Base-by-base conservation (phyloP, 2,888 invertebrate genomes). In the Lamellibrachia columna region DNA sequence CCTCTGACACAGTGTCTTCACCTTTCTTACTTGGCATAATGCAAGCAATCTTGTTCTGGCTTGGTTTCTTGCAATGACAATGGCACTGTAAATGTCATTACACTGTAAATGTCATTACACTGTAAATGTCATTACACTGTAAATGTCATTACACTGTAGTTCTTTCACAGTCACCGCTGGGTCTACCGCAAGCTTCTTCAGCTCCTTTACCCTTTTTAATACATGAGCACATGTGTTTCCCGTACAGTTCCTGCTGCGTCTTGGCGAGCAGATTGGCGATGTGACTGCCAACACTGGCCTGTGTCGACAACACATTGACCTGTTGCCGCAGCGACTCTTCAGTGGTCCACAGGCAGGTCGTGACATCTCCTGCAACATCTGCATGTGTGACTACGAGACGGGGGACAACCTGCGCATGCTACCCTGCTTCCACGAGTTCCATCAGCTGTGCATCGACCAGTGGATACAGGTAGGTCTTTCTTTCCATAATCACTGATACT, bases 401-500 rank as follows among this genome's bases (percentile, higher is more conserved):
- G 95, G 95, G 7, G 95, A 96, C 53, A 92, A 93, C 6, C 93
- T 95, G 90, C 94, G 95, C 60, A 95, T 95, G 91, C 94, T 96
- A 28, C 95, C 96, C 9, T 96, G 96, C 92, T 95, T 95, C 93
- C 96, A 96, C 92, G 95, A 95, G 91, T 96, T 95, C 93, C 96
- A 96, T 93, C 93, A 95, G 52, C 92, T 92, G 1, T 96, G 96
- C 92, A 95, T 96, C 92, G 96, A 96, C 93, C 94, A 95, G 92
- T 96, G 96, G 96, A 94, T 96, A 53, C 94, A 94, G 94, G 96
- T 96, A 94, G 93, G 75, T 2, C 75, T 75, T 22, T 2, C 75
- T 75, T 40, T 40, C 40, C 40, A 40, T 40, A 40, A 40, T 40
- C 40, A 40, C 40, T 1, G 40, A 40, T 40, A 40, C 1, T 40